These are phyloP conservation scores for Cerastis rubricosa DNA, from an alignment of 2,888 invertebrate species.

Conservation along the genomic window DNA sequence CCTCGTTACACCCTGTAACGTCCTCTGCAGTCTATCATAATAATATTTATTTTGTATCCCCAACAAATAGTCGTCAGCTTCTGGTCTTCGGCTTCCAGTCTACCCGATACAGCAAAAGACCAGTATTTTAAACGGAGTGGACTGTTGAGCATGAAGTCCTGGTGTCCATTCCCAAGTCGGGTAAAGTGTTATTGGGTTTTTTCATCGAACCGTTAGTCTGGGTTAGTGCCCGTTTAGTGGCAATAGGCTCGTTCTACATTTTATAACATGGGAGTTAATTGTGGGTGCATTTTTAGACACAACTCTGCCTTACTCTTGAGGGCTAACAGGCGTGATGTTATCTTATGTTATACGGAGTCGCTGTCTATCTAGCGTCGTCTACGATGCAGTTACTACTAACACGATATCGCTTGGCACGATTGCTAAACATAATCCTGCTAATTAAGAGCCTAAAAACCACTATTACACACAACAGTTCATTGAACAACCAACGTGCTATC, in stretches of 20 bases:
- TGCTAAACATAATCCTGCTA: not conserved
- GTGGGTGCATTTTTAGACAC: too few relatives aligned
- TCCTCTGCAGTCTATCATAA: not conserved
- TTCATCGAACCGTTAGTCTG: too few relatives aligned
- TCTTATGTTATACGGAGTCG: not conserved
- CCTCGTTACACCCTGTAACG: not conserved
- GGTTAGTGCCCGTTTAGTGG: too few relatives aligned
- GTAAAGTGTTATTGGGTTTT: too few relatives aligned
- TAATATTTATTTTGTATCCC: not conserved
- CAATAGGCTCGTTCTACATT: too few relatives aligned
- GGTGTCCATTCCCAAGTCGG: too few relatives aligned
- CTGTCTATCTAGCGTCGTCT: not conserved
- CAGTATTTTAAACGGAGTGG: too few relatives aligned
- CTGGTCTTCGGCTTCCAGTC: not conserved
- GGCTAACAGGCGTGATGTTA: not conserved
- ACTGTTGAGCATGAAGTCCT: too few relatives aligned
- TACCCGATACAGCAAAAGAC: not conserved
- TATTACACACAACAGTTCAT: not conserved
- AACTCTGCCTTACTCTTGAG: not conserved
- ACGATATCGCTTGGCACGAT: too few relatives aligned
- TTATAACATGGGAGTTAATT: not conserved
- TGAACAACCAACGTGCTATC: too few relatives aligned
- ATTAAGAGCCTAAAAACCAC: not conserved
- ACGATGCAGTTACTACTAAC: not conserved
- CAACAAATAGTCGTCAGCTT: not conserved